Evolutionary conservation across 2,888 invertebrate genomes (phyloP).

Genomic region (Leucoptera coffeella): DNA sequence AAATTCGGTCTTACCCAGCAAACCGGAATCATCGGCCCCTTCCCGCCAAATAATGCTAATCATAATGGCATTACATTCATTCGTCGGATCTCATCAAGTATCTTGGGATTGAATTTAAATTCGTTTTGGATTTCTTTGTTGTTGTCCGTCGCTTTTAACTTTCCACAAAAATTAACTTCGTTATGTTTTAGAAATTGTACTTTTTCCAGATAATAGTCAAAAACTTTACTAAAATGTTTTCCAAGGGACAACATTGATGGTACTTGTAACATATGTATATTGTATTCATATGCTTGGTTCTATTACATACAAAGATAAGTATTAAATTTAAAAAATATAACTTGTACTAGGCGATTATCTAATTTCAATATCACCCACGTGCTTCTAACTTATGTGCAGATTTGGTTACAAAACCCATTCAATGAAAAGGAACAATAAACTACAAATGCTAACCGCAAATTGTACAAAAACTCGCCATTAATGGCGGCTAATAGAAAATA

Average conservation of each 20-base stretch:
- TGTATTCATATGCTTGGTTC: no score
- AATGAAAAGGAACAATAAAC: slow-evolving; percentile 6
- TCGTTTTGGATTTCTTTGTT: slow-evolving; percentile 25
- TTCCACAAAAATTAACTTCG: slow-evolving; percentile 29
- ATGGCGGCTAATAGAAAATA: slow-evolving; percentile 28
- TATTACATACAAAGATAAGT: no score
- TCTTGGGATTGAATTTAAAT: slow-evolving; percentile 20
- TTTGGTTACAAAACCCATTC: slow-evolving; percentile 27
- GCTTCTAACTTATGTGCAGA: no score
- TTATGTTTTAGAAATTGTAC: no score
- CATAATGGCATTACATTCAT: slow-evolving; percentile 51
- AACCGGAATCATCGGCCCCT: slow-evolving; percentile 46
- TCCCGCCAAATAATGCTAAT: slow-evolving; percentile 43
- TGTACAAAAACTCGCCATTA: slow-evolving; percentile 5
- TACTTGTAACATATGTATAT: no score
- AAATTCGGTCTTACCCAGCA: slow-evolving; percentile 43
- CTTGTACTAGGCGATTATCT: no score
- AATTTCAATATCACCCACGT: no score
- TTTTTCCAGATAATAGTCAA: no score
- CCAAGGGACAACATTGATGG: no score
- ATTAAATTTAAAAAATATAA: no score
- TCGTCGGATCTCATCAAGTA: slow-evolving; percentile 43
- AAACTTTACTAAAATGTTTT: no score
- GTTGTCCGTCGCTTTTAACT: slow-evolving; percentile 19
- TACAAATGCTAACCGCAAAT: slow-evolving; percentile 29